Percentiles rank a stretch among this genome's conserved stretches.
Evolutionary conservation across 2,888 invertebrate genomes (phyloP).

Genomic region (Rhagonycha fulva): DNA sequence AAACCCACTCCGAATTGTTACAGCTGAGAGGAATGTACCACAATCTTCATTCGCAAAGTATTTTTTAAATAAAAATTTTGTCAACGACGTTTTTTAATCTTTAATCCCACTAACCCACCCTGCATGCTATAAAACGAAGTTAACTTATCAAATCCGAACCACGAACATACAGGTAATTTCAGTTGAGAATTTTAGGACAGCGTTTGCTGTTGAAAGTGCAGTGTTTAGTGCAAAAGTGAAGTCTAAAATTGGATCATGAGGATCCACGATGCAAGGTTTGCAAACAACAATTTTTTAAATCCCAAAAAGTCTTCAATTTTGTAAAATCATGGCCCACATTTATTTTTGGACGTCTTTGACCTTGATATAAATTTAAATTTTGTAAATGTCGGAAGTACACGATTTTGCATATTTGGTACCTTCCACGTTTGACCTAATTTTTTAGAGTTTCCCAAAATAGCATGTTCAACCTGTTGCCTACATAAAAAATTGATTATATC

Average conservation of each 20-base stretch:
- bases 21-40: conserved; percentile 66
- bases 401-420: neutral
- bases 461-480: neutral
- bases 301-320: neutral
- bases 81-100: no score
- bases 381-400: neutral
- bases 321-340: neutral
- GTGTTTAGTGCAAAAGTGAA: neutral
- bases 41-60: conserved; percentile 50
- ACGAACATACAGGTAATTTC: no score
- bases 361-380: neutral
- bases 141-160: no score
- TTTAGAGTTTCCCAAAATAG: neutral
- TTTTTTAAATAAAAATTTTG: no score
- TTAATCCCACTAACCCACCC: no score
- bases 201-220: no score
- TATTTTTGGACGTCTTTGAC: neutral
- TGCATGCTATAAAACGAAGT: no score
- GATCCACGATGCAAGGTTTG: neutral
- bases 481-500: neutral
- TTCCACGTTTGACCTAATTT: neutral
- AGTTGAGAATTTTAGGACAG: no score
- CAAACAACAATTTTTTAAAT: neutral
- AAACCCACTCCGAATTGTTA: conserved; percentile 71
- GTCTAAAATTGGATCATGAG: neutral